phyloP scores from a whole-genome alignment of 2,113 vertebrate species.

The Australoheros scitulus region DNA sequence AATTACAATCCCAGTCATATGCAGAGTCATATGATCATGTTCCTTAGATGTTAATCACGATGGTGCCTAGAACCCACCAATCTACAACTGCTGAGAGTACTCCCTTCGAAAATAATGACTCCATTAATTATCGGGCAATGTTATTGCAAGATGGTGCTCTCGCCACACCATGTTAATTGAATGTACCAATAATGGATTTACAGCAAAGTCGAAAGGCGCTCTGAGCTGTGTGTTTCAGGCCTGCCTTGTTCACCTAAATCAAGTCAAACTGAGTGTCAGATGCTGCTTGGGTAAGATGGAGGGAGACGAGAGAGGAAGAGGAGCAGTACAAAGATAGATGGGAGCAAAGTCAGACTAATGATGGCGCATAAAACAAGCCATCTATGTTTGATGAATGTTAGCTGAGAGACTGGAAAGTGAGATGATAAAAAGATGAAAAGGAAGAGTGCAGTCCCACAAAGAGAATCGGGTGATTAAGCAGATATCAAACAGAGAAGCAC shows the following conservation, averaged over 20 bases:
- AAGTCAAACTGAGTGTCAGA: conserved; percentile 27
- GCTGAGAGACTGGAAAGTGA: conserved; percentile 28
- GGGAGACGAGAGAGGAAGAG: conserved; percentile 4
- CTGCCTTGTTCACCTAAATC: conserved; percentile 41
- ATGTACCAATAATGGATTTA: conserved; percentile 44
- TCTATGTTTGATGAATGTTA: conserved; percentile 55
- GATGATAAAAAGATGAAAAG: conserved; percentile 55
- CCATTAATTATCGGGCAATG: conserved; percentile 48
- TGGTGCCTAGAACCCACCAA: conserved; percentile 24
- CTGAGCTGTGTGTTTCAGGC: neutral
- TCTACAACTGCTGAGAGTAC: conserved; percentile 21
- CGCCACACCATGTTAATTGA: conserved; percentile 36
- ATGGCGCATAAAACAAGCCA: conserved; percentile 35
- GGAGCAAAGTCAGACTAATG: conserved; percentile 45
- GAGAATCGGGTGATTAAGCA: conserved; percentile 20
- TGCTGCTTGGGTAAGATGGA: neutral
- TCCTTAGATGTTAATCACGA: conserved; percentile 52
- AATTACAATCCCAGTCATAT: conserved; percentile 39
- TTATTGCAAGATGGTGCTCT: neutral
- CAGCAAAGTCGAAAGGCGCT: conserved; percentile 13
- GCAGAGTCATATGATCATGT: conserved; percentile 48
- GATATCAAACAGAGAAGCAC: neutral
- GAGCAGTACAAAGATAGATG: conserved; percentile 23
- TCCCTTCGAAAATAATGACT: conserved; percentile 56
- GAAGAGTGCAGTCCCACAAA: neutral